phyloP scores from a whole-genome alignment of 2,797 vertebrate genomes.

The Arrhamphus sclerolepis region DNA sequence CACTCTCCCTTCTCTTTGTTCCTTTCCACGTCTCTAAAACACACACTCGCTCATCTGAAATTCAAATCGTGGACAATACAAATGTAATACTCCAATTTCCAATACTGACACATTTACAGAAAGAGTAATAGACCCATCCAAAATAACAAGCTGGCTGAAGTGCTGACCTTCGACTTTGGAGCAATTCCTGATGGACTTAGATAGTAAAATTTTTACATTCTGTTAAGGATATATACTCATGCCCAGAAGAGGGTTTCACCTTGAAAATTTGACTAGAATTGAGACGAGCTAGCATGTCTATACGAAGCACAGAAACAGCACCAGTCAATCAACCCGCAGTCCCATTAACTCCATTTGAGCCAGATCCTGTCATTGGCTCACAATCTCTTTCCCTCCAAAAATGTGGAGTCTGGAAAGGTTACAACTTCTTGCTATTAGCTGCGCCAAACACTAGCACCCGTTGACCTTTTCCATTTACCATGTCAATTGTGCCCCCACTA shows the following conservation, averaged over 20 bases:
- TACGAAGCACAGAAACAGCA: slow-evolving; percentile 28
- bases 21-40: slow-evolving; percentile 1
- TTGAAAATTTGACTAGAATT: slow-evolving; percentile 33
- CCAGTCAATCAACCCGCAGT: background rate
- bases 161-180: slow-evolving; percentile 48
- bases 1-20: slow-evolving; percentile 35
- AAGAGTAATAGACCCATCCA: slow-evolving; percentile 5
- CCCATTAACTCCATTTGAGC: background rate
- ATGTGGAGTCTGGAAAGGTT: slow-evolving; percentile 48
- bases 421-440: slow-evolving; percentile 49
- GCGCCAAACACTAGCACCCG: slow-evolving; percentile 39
- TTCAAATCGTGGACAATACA: slow-evolving; percentile 55
- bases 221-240: background rate
- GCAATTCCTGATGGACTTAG: slow-evolving; percentile 29
- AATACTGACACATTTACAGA: slow-evolving; percentile 36
- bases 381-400: slow-evolving; percentile 13
- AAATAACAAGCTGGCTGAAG: slow-evolving; percentile 61
- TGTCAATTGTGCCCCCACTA: slow-evolving; percentile 58
- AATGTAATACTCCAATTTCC: slow-evolving; percentile 41
- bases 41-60: slow-evolving; percentile 42
- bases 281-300: slow-evolving; percentile 20
- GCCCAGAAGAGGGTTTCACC: slow-evolving; percentile 13
- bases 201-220: slow-evolving; percentile 7
- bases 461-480: slow-evolving; percentile 74
- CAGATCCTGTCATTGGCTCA: slow-evolving; percentile 8